A percentile compares a stretch with the other conserved stretches of the same genome.
Evolutionary conservation across 2,888 invertebrate species (phyloP).

Genomic region (Aplocera efformata): DNA sequence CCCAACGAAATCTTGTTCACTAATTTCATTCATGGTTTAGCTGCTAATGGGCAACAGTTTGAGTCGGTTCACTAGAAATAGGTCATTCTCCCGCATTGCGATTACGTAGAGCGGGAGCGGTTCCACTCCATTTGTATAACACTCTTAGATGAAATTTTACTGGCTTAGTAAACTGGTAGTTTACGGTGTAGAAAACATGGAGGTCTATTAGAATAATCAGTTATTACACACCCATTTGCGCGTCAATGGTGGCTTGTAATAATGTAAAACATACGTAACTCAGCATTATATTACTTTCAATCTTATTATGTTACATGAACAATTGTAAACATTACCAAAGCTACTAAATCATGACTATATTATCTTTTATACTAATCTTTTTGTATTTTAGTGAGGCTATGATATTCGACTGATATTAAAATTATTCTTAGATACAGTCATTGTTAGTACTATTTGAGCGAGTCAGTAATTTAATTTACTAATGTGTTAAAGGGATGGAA

Average conservation of each 20-base stretch:
- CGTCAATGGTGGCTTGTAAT: too few species aligned
- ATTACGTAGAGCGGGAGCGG: not conserved
- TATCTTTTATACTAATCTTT: conserved; percentile 8
- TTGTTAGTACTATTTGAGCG: conserved; percentile 16
- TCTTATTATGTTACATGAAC: conserved; percentile 18
- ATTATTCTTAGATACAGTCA: conserved; percentile 23
- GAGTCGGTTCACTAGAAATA: conserved; percentile 1
- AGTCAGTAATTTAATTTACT: conserved; percentile 9
- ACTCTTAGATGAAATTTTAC: too few species aligned
- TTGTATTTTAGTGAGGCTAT: conserved; percentile 43
- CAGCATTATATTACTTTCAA: not conserved
- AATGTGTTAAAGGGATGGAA: conserved; percentile 2
- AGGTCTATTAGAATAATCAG: not conserved
- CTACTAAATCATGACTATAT: conserved; percentile 22
- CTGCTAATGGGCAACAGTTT: conserved; percentile 1
- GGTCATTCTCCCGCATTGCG: conserved; percentile 6
- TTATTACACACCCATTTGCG: not conserved
- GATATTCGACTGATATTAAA: conserved; percentile 47
- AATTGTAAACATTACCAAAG: conserved; percentile 46
- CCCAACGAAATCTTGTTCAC: too few species aligned
- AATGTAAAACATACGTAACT: not conserved
- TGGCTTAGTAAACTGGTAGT: too few species aligned
- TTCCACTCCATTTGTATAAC: too few species aligned
- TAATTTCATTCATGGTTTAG: not conserved
- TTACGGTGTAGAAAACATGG: too few species aligned